Evolutionary conservation across 2,888 invertebrate species (phyloP), one percentile per base, ranked within the genome.

Genomic region (Diogma glabrata): DNA sequence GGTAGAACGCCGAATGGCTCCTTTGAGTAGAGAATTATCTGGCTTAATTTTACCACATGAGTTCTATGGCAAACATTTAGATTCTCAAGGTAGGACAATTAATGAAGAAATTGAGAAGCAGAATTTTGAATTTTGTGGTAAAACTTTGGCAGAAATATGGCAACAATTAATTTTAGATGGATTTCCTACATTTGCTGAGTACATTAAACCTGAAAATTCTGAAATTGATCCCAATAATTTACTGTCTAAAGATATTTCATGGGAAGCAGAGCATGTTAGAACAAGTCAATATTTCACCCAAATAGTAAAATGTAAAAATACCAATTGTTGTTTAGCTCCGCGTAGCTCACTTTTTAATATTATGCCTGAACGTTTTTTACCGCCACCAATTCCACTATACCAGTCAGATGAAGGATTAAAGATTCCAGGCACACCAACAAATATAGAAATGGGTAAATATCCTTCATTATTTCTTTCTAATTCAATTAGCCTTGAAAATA

Each of bases 1-100:
- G 50, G 64, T 64, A 1, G 63, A 67, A 53, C 33, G 64, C 17
- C 49, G 65, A 51, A 64, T 67, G 62, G 65, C 65, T 45, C 64
- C 64, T 17, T 53, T 67, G 7, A 64, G 63, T 48, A 51, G 57
- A 26, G 57, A 64, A 52, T 55, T 68, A 14, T 28, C 60, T 28
- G 61, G 62, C 22, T 38, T 63, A 7, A 59, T 66, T 47, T 55
- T 68, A 28, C 60, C 61, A n/a, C 57, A 63, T 54, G 61, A 66
- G 36, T 51, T 57, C 46, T 65, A 52, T 51, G 63, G 64, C 6
- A 53, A 56, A 24, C 63, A 66, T 58, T 52, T 67, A 6, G 56
- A 65, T 53, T 49, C 33, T 20, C 48, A 52, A 48, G 60, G 61
- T 5, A 57, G 56, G 51, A 65, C 62, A 30, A 56, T 61, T 36